Percentiles rank a stretch among this genome's conserved stretches.
These are phyloP conservation scores for Rhabdomys dilectus DNA, from an alignment of 2,113 vertebrate genomes.

Conservation along the genomic window DNA sequence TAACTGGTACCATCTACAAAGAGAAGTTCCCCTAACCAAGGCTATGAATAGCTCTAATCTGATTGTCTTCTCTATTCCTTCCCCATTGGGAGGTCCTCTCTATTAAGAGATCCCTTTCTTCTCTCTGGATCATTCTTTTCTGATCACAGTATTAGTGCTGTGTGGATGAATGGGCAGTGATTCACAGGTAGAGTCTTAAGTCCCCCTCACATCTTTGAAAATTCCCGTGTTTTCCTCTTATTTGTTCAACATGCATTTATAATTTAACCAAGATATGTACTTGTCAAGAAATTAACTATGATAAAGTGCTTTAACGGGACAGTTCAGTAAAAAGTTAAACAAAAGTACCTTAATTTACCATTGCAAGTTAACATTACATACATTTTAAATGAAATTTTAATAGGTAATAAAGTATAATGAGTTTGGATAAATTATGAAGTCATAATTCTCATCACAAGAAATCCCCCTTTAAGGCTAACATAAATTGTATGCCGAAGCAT, in stretches of 20 bases:
- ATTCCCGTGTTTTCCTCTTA: not conserved
- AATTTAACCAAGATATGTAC: not conserved
- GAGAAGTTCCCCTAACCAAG: not conserved
- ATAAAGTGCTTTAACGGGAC: conserved; percentile 4
- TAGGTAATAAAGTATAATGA: not conserved
- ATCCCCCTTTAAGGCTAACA: not conserved
- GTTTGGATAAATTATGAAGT: not conserved
- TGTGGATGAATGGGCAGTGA: too few species aligned
- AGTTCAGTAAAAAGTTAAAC: not conserved
- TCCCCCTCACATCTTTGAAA: not conserved
- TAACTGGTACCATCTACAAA: not conserved
- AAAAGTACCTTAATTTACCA: not conserved
- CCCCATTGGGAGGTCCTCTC: not conserved
- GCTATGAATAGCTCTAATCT: not conserved
- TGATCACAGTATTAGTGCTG: not conserved
- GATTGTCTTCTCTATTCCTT: not conserved
- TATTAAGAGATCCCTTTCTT: not conserved
- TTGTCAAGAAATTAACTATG: not conserved
- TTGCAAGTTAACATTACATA: not conserved
- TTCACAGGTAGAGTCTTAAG: not conserved
- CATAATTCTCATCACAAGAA: not conserved
- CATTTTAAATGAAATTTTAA: conserved; percentile 9
- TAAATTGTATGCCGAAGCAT: not conserved
- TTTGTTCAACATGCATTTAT: conserved; percentile 4
- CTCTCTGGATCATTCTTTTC: not conserved